Percentiles rank a stretch among this genome's conserved stretches.
phyloP scores from a whole-genome alignment of 2,113 vertebrate genomes.

The Anoura caudifer region DNA sequence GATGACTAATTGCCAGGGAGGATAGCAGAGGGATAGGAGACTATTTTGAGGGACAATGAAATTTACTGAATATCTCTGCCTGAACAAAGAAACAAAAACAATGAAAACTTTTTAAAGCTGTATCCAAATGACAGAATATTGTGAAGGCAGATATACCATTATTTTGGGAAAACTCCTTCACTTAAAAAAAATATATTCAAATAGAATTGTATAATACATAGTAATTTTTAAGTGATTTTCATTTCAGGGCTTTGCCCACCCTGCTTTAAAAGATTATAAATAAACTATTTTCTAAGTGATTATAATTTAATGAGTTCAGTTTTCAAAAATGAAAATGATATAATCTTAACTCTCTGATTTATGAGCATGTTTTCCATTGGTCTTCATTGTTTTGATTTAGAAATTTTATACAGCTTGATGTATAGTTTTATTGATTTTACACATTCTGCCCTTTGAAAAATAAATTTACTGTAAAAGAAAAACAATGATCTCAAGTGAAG shows the following conservation, averaged over 20 bases:
- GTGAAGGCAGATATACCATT: neutral
- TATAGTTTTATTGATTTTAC: neutral
- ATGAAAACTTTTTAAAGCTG: neutral
- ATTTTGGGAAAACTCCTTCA: neutral
- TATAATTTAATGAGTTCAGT: neutral
- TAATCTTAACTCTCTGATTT: neutral
- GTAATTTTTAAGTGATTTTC: neutral
- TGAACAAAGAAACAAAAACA: neutral
- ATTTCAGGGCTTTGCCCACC: neutral
- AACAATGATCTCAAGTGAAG: neutral
- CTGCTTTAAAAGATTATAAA: neutral
- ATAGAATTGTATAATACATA: neutral
- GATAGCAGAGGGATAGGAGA: neutral
- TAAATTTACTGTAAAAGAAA: slow-evolving; percentile 26
- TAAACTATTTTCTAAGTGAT: neutral
- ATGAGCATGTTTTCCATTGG: neutral
- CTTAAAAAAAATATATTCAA: neutral
- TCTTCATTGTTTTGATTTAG: neutral
- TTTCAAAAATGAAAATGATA: neutral
- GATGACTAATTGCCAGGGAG: neutral
- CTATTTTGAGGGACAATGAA: neutral
- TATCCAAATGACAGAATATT: neutral
- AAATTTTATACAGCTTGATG: neutral
- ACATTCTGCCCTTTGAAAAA: neutral
- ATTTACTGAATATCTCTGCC: neutral